These are phyloP conservation scores for Chrysogorgia sp. DNA, from an alignment of 92 coral and sea anemone genomes.

Conservation along the genomic window DNA sequence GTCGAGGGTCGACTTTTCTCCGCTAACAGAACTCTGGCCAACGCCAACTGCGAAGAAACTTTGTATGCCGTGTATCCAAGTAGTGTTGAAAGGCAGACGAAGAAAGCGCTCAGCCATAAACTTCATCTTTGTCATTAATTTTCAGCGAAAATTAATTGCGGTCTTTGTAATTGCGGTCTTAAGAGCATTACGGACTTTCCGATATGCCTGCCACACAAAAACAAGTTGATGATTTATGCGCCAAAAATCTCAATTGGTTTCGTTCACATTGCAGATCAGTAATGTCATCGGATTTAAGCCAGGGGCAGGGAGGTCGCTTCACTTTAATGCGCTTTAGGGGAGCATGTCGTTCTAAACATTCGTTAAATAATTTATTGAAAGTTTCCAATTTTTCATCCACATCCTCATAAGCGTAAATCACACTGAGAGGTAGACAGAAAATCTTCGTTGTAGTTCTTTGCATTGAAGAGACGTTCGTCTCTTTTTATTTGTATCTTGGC, in stretches of 20 bases:
- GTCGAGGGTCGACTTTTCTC: too few relatives aligned
- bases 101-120: too few relatives aligned
- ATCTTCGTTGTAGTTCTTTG: background rate
- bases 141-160: too few relatives aligned
- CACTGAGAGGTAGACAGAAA: slow-evolving; percentile 3
- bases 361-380: background rate
- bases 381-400: background rate
- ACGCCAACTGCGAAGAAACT: too few relatives aligned
- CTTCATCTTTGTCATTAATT: too few relatives aligned
- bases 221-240: background rate
- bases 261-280: slow-evolving; percentile 5
- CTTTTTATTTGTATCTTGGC: background rate
- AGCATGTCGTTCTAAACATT: slow-evolving; percentile 23
- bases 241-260: background rate
- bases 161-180: too few relatives aligned
- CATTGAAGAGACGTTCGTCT: background rate
- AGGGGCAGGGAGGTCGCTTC: slow-evolving; percentile 56
- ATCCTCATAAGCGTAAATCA: background rate
- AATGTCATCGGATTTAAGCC: slow-evolving; percentile 37
- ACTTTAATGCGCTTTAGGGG: slow-evolving; percentile 41
- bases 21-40: too few relatives aligned
- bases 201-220: too few relatives aligned
- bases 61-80: too few relatives aligned
- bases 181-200: too few relatives aligned
- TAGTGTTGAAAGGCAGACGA: too few relatives aligned